phyloP scores from a whole-genome alignment of 1,140 invertebrate species.

The Meloidogyne floridensis region DNA sequence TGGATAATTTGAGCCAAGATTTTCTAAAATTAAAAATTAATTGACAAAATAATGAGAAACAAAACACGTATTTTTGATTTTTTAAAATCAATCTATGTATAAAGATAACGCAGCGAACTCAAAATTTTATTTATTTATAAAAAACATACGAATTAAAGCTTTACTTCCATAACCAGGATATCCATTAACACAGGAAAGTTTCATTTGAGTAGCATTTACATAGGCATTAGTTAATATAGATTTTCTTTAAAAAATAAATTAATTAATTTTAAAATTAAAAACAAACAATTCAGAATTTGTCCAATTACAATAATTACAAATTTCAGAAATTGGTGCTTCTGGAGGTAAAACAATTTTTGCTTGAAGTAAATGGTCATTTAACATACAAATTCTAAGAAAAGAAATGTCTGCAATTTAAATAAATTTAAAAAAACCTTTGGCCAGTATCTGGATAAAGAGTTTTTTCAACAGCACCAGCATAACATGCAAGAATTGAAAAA shows the following conservation, averaged over 20 bases:
- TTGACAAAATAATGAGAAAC: background rate
- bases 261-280: too few relatives aligned
- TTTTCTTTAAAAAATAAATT: conserved; percentile 6
- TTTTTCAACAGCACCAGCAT: conserved; percentile 67
- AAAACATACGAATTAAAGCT: conserved; percentile 47
- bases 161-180: conserved; percentile 59
- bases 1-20: conserved; percentile 54
- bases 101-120: too few relatives aligned
- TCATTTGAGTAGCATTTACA: background rate
- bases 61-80: too few relatives aligned
- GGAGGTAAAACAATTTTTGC: conserved; percentile 48
- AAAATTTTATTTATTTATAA: background rate
- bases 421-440: conserved; percentile 49
- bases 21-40: conserved; percentile 48
- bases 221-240: conserved; percentile 2
- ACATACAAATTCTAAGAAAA: conserved; percentile 58
- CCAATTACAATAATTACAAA: conserved; percentile 58
- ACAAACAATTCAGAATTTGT: conserved; percentile 30
- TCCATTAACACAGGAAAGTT: conserved; percentile 55
- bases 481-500: conserved; percentile 69
- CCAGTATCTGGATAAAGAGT: conserved; percentile 57
- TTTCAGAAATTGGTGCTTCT: conserved; percentile 39
- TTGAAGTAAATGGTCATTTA: conserved; percentile 58
- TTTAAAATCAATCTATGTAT: too few relatives aligned
- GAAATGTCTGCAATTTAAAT: background rate